Conservation (phyloP, 2,113 vertebrate species). For the Mesocricetus auratus region DNA sequence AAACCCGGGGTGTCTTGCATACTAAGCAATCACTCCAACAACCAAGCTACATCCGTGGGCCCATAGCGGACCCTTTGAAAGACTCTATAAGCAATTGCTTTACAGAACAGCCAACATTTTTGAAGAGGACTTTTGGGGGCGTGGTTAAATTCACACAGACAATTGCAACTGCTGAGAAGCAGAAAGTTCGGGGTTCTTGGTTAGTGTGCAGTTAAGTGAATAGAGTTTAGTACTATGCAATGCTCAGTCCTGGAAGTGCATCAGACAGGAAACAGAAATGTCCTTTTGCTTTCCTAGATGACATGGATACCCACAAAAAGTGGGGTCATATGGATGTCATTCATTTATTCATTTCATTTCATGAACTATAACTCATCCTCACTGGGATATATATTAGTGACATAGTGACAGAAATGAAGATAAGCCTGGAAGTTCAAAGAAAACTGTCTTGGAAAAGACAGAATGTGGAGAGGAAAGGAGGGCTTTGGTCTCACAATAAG, state of each 20-base stretch:
- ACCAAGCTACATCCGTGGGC: background rate
- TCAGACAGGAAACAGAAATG: conserved; percentile 49
- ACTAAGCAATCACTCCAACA: background rate
- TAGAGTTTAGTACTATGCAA: background rate
- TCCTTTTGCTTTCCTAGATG: conserved; percentile 49
- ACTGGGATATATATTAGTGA: conserved; percentile 68
- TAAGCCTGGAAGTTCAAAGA: conserved; percentile 84
- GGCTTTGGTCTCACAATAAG: background rate
- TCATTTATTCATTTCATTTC: background rate
- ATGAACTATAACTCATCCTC: conserved; percentile 23
- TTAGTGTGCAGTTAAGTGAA: conserved; percentile 47
- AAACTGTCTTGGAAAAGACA: conserved; percentile 75
- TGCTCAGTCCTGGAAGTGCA: background rate
- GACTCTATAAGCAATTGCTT: conserved; percentile 23
- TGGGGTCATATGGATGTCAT: background rate
- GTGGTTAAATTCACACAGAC: background rate
- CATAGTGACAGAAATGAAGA: conserved; percentile 79
- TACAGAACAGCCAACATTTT: background rate
- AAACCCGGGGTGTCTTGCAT: background rate
- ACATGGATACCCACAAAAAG: conserved; percentile 28
- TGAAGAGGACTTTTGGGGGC: background rate
- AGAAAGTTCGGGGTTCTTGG: background rate
- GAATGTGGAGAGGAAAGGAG: conserved; percentile 66
- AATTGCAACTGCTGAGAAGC: background rate
- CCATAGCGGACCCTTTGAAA: conserved; percentile 55